Evolutionary conservation across 2,797 vertebrate genomes (phyloP).

Genomic region (Enteromius trimaculatus): DNA sequence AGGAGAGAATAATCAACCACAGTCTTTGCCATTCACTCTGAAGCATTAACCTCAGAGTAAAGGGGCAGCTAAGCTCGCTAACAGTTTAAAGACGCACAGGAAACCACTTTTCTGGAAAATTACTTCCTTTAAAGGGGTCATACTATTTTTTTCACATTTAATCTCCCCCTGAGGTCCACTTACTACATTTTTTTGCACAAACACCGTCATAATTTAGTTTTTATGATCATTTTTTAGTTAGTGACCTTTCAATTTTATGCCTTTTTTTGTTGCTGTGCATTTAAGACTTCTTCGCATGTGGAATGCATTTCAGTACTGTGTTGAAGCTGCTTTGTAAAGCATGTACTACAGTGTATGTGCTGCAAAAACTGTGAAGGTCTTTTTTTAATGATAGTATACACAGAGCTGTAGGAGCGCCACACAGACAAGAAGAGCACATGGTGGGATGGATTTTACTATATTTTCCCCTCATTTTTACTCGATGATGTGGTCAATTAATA

Average conservation of each 20-base stretch:
- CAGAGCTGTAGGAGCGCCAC: neutral
- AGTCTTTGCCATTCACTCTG: neutral
- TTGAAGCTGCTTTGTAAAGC: neutral
- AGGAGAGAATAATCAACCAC: constrained; percentile 46
- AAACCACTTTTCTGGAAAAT: neutral
- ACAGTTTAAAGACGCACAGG: neutral
- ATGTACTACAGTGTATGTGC: neutral
- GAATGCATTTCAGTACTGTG: neutral
- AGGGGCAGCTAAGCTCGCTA: neutral
- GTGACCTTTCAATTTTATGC: neutral
- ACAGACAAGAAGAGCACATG: neutral
- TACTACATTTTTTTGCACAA: neutral
- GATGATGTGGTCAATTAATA: neutral
- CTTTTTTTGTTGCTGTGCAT: neutral
- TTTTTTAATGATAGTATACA: neutral
- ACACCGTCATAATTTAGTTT: neutral
- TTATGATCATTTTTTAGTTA: neutral
- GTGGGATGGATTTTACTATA: neutral
- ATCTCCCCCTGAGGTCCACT: neutral
- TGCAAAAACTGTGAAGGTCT: neutral
- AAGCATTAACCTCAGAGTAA: constrained; percentile 23
- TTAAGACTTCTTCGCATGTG: neutral
- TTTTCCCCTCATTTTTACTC: neutral
- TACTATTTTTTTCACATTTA: neutral
- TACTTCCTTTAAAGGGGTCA: neutral